Evolutionary conservation across 2,888 invertebrate species (phyloP), one percentile per base, ranked within the genome.

Genomic region (Tiphia femorata): DNA sequence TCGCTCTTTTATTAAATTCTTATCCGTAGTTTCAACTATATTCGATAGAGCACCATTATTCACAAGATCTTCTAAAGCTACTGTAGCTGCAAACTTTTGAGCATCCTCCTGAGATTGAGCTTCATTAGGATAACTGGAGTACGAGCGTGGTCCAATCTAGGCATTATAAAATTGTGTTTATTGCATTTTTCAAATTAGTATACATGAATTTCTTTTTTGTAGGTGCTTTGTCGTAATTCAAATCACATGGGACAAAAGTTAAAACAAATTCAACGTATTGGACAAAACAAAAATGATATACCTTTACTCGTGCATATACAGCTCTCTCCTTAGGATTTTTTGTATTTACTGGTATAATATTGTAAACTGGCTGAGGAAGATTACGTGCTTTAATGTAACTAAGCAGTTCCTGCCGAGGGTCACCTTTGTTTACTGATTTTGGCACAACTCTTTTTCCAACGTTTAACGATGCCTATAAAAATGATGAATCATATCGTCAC

Each of bases 51-150:
- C 72, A 14, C 80, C 57, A 64, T 80, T 79, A n/a, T 74, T 61
- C 2, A 75, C 52, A 51, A 85, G 56, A 38, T 81, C 83, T 1
- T 76, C 61, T 1, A 86, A 52, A 1, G 86, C 86, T 43, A 76
- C 59, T 38, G 77, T 70, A 0, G 86, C 84, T 4, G 85, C 86
- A n/a, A 81, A 61, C 23, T 73, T 72, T 62, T 84, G 77, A 0
- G 87, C 86, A 1, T 80, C 81, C 0, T 68, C 70, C 12, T 78
- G 67, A 3, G 78, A 80, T 6, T 50, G 55, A 7, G 84, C 84
- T 41, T 86, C 86, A 1, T 79, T 64, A 0, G 87, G 87, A 68
- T 86, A 87, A 57, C 85, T 86, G 1, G 33, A 33, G 8, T 60
- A 70, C 1, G 54, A 52, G 6, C 62, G 50, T 6, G 20, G 14